These are phyloP conservation scores for Hemiscyllium ocellatum DNA, from an alignment of 2,113 vertebrate species.

Conservation along the genomic window DNA sequence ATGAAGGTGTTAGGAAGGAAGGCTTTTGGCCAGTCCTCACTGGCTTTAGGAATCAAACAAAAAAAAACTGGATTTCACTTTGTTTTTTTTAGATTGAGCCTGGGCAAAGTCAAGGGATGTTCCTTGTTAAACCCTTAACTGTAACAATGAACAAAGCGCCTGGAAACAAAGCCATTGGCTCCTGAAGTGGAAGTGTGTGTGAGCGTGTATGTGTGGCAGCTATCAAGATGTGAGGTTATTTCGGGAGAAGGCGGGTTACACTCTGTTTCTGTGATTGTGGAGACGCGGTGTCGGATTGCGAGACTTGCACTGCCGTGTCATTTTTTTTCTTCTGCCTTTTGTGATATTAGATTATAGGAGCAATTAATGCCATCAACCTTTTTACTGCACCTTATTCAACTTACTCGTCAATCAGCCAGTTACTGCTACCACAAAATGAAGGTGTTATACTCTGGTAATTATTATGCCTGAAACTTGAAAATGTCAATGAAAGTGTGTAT, in stretches of 20 bases:
- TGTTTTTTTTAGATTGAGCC: neutral
- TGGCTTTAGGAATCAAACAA: neutral
- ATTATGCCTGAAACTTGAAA: slow-evolving; percentile 38
- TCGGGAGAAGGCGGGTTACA: neutral
- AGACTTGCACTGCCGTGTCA: neutral
- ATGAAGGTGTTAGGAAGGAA: neutral
- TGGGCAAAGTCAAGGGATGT: neutral
- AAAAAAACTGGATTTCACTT: neutral
- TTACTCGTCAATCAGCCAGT: slow-evolving; percentile 35
- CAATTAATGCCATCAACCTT: slow-evolving; percentile 38
- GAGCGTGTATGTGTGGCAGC: neutral
- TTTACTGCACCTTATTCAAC: slow-evolving; percentile 35
- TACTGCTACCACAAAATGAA: slow-evolving; percentile 34
- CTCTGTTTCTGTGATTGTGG: neutral
- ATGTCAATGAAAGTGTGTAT: slow-evolving; percentile 38
- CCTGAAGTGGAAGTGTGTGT: neutral
- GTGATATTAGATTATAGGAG: slow-evolving; percentile 37
- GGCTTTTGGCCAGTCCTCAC: neutral
- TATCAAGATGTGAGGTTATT: neutral
- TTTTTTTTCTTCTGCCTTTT: neutral
- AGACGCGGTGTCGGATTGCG: neutral
- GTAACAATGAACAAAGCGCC: neutral
- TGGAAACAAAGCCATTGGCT: neutral
- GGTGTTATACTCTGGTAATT: slow-evolving; percentile 38
- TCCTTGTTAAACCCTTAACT: neutral